Conservation (phyloP, 2,113 vertebrate species). For the Syrrhaptes paradoxus region DNA sequence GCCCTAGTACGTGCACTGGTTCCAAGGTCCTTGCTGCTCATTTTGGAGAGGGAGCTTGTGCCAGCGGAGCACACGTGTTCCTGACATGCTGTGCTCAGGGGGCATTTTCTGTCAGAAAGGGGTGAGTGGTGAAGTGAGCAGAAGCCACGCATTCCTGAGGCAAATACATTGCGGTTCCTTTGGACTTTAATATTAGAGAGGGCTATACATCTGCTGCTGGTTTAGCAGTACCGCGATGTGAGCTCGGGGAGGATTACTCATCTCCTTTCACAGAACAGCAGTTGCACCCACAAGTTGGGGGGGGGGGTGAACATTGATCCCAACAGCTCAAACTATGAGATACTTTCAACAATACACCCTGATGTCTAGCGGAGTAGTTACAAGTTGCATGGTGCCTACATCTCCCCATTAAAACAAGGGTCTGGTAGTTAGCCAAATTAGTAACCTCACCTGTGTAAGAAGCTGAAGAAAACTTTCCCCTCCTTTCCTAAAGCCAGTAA, state of each 20-base stretch:
- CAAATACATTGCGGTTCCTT: conserved; percentile 41
- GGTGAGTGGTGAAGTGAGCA: conserved; percentile 6
- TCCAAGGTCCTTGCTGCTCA: not conserved
- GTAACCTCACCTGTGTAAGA: not conserved
- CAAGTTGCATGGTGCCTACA: not conserved
- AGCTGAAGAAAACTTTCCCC: conserved; percentile 5
- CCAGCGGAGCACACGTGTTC: not conserved
- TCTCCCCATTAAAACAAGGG: not conserved
- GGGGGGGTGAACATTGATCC: not conserved
- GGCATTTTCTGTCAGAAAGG: not conserved
- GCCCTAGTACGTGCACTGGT: conserved; percentile 29
- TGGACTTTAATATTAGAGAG: not conserved
- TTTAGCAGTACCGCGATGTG: not conserved
- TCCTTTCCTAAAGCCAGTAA: not conserved
- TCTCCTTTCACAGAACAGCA: not conserved
- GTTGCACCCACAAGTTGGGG: not conserved
- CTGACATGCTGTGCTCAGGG: not conserved
- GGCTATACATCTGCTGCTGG: not conserved
- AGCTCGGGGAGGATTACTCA: not conserved
- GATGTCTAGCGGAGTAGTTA: not conserved
- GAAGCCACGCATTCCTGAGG: conserved; percentile 51
- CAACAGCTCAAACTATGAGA: not conserved
- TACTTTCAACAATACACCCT: not conserved
- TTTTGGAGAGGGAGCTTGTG: not conserved
- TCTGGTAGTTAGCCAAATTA: not conserved